Base-by-base conservation (phyloP, 2,888 invertebrate genomes). In the Erpobdella octoculata region DNA sequence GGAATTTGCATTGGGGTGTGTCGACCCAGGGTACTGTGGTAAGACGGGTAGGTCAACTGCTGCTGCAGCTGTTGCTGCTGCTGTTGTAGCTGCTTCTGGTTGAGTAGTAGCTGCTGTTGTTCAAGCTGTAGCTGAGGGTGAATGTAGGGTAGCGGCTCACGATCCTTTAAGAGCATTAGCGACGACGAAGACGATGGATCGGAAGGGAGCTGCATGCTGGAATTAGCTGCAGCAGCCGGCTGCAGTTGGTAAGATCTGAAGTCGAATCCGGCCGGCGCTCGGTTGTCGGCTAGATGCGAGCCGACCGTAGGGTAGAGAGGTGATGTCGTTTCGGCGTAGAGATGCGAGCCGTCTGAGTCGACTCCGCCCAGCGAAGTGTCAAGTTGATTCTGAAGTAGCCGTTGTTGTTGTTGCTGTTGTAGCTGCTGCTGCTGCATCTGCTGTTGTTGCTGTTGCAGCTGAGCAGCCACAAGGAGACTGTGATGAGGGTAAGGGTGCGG, bases 311-410 rank as follows among this genome's bases (percentile, higher is more conserved):
- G 69, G 28, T 36, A 69, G 12, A 69, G 28, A 0, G 69, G 48
- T n/a, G 48, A 33, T 2, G 58, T 35, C 15, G 69, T 69, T 36
- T 69, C 69, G 1, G 69, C 69, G 58, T 69, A 69, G 35, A 69
- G 69, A 25, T 69, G 69, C 9, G 69, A 69, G 1, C 69, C 69
- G 12, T 41, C 46, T 21, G 65, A 64, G 3, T 46, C 46, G n/a
- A 67, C 15, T 0, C n/a, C 28, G 18, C 21, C 36, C 2, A 35
- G 46, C 28, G 64, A 71, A 12, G 25, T 41, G 15, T 64, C 62
- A n/a, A 71, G 46, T n/a, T n/a, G n/a, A n/a, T n/a, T n/a, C n/a
- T n/a, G n/a, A 38, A 46, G 46, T 4, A 48, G 46, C 8, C 28
- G 53, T 53, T 53, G 37, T 8, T 28, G 41, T 37, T 28, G 41